These are phyloP conservation scores for Strix aluco DNA, from an alignment of 2,113 vertebrate genomes.

Conservation along the genomic window DNA sequence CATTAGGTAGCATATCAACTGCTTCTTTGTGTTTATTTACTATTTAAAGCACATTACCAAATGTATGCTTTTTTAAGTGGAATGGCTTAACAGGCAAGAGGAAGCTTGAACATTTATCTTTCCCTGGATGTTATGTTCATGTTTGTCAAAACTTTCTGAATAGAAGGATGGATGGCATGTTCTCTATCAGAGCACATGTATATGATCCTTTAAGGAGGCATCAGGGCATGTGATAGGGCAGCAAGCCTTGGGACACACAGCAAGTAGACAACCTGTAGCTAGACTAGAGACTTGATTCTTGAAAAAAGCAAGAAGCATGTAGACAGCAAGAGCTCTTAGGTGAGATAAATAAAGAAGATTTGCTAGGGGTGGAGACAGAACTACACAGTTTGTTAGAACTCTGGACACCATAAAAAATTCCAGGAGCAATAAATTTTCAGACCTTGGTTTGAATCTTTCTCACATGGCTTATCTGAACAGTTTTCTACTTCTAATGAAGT, in stretches of 20 bases:
- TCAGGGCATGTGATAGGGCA: not conserved
- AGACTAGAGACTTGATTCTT: not conserved
- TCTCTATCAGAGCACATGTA: not conserved
- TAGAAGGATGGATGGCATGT: too few relatives aligned
- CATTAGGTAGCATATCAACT: not conserved
- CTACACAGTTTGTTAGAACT: not conserved
- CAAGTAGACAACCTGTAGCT: not conserved
- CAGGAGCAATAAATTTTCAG: not conserved
- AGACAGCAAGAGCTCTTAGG: not conserved
- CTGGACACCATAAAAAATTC: not conserved
- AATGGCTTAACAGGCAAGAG: not conserved
- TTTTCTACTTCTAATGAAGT: not conserved
- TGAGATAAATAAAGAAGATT: not conserved
- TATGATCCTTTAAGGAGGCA: not conserved
- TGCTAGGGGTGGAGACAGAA: not conserved
- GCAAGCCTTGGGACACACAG: not conserved
- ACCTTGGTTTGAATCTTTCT: not conserved
- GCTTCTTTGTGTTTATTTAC: not conserved
- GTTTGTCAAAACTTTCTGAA: not conserved
- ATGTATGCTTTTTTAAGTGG: not conserved
- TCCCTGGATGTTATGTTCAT: not conserved
- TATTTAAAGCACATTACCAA: not conserved
- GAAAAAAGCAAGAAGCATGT: not conserved
- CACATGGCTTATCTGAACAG: not conserved
- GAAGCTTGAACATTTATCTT: not conserved